Evolutionary conservation across 1,140 invertebrate species (phyloP), one percentile per base, ranked within the genome.

Genomic region (Caerostris darwini): DNA sequence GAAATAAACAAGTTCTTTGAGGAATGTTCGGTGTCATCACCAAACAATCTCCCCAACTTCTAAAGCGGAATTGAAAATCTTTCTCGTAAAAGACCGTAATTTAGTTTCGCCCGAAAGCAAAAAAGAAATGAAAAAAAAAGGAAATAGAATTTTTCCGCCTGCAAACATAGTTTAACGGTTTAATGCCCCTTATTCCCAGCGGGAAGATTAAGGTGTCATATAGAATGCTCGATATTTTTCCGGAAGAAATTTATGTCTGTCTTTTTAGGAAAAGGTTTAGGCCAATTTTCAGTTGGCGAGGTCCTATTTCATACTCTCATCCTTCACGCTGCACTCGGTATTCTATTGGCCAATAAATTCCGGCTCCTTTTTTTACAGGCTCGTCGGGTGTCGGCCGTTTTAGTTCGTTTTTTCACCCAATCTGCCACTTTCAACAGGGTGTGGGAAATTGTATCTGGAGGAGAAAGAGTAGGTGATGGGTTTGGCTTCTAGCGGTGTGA

Each of bases 261-360:
- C 34, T 1, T 34, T 34, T 77, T 10, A 17, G n/a, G n/a, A 77
- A 53, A 77, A 53, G 71, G 50, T 77, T 77, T 19, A 5, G 34
- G 19, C 6, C 7, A 34, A 77, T 77, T 77, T 77, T 77, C n/a
- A 77, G 71, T 77, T 19, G n/a, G 71, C 3, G n/a, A 12, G 5
- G 71, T 77, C 10, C n/a, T 77, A 77, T 77, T 77, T 77, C 69
- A 53, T 77, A 17, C 34, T 53, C n/a, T 2, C 50, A 77, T 53
- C 34, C 34, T 50, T 77, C 34, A 4, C 71, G 10, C n/a, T 2
- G 19, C 19, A 12, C n/a, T 77, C 34, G 34, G 0, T 19, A 53
- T 77, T 77, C n/a, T 77, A 77, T 50, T 77, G 71, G 2, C 71
- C 19, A 53, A 77, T 77, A 77, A 77, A 77, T 77, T 77, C 8